Evolutionary conservation across 37 sponge, comb jelly and placozoan genomes (phyloP).

Genomic region (Ianthella basta): DNA sequence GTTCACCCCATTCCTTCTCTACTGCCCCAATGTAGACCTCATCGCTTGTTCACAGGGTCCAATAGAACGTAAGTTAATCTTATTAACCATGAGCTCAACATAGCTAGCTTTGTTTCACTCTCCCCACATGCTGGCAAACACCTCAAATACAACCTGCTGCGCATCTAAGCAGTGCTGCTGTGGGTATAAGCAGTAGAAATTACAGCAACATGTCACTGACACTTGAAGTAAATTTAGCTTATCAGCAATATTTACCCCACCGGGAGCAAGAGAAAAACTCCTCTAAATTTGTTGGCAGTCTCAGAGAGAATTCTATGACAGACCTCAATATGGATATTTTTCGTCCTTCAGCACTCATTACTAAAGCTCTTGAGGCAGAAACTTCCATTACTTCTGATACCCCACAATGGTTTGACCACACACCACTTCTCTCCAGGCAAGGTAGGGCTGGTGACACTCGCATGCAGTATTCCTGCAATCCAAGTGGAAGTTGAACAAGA

Average conservation of each 20-base stretch:
- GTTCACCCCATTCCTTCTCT: background rate
- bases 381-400: background rate
- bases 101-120: background rate
- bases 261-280: background rate
- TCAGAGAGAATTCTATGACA: background rate
- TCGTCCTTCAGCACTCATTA: background rate
- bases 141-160: background rate
- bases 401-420: too few relatives aligned
- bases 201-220: background rate
- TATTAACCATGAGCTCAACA: too few relatives aligned
- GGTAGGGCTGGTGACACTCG: too few relatives aligned
- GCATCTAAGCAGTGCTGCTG: background rate
- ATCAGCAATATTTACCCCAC: background rate
- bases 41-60: background rate
- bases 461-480: too few relatives aligned
- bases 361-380: background rate
- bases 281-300: background rate
- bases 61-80: conserved; percentile 9
- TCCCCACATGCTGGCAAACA: background rate
- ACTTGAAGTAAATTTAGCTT: background rate
- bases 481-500: too few relatives aligned
- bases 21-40: background rate
- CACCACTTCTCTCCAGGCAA: too few relatives aligned
- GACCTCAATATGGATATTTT: background rate
- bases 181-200: background rate